Evolutionary conservation across 2,888 invertebrate species (phyloP).

Genomic region (Monochamus alternatus): DNA sequence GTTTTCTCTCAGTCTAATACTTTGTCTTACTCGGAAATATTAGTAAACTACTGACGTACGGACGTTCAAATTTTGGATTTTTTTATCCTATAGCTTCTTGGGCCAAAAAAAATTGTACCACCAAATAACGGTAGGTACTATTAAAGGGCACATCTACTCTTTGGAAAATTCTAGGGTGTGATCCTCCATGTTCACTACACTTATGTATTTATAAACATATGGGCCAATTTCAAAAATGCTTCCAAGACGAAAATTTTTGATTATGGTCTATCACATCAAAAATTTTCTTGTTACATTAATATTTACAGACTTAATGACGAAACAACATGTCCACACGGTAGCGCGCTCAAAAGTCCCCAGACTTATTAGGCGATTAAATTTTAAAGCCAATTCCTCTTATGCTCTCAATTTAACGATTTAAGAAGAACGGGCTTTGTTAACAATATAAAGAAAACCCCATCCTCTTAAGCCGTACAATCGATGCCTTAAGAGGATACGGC

Average conservation of each 20-base stretch:
- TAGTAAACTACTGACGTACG: too few species aligned
- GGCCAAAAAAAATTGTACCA: not conserved
- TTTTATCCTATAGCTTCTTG: too few species aligned
- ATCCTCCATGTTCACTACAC: slow-evolving; percentile 22
- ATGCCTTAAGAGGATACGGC: not conserved
- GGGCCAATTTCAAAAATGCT: slow-evolving; percentile 37
- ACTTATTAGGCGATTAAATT: not conserved
- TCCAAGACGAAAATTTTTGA: slow-evolving; percentile 33
- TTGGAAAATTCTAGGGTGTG: slow-evolving; percentile 9
- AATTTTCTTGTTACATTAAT: slow-evolving; percentile 50
- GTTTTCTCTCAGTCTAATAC: not conserved
- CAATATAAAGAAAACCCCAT: not conserved
- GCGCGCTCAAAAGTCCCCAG: slow-evolving; percentile 38
- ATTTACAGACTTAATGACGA: slow-evolving; percentile 51
- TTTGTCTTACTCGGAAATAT: too few species aligned
- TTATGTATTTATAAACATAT: slow-evolving; percentile 29
- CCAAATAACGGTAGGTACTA: not conserved
- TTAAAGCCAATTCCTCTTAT: too few species aligned
- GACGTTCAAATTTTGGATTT: too few species aligned
- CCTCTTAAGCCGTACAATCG: not conserved
- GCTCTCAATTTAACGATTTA: too few species aligned
- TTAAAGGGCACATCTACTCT: too few species aligned
- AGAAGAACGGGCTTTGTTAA: too few species aligned
- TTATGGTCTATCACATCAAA: slow-evolving; percentile 45
- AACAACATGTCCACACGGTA: slow-evolving; percentile 47